Base-by-base conservation (phyloP, 1,140 invertebrate species). In the Tribolium madens region DNA sequence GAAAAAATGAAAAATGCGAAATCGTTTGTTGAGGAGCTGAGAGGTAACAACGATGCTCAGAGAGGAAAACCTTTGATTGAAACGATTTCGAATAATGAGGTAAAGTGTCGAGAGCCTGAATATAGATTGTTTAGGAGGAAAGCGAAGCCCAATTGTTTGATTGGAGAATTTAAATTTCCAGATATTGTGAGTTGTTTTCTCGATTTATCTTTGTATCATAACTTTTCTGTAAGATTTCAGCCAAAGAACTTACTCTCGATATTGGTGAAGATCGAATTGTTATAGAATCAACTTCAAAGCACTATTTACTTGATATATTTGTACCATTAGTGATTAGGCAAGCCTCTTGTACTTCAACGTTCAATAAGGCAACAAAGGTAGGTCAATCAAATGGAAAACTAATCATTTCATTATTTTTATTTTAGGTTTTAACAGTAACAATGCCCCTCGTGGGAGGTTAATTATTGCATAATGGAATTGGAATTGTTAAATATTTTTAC, bases 231-330 rank as follows among this genome's bases (percentile, higher is more conserved):
- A 82, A 93, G 92, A 86, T 89, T 83, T 88, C 87, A 33, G 87
- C 87, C 0, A 85, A 89, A 64, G 90, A 92, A 78, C 78, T 95
- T 6, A 88, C 83, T 12, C 84, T 94, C 52, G 89, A 93, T 82
- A 81, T 95, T 60, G 91, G 92, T 0, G 91, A 93, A 80, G 92
- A 95, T 87, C 87, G 93, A 76, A 89, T 95, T 73, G 81, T 93
- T 13, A 83, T 95, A 48, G 89, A 92, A 79, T 88, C 87, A 15
- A 80, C 87, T 47, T 89, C 88, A 47, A 86, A 87, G 79, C 87
- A 88, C 36, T 90, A 90, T 80, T 81, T 91, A 12, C 86, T 93
- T 33, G 93, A 95, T 84, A 87, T 93, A 72, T 94, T 91, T 83
- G 81, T 94, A 12, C 92, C 92, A 3, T 89, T 88, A 83, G 82